These are phyloP conservation scores for Sepiola atlantica DNA, from an alignment of 2,888 invertebrate species.

Conservation along the genomic window DNA sequence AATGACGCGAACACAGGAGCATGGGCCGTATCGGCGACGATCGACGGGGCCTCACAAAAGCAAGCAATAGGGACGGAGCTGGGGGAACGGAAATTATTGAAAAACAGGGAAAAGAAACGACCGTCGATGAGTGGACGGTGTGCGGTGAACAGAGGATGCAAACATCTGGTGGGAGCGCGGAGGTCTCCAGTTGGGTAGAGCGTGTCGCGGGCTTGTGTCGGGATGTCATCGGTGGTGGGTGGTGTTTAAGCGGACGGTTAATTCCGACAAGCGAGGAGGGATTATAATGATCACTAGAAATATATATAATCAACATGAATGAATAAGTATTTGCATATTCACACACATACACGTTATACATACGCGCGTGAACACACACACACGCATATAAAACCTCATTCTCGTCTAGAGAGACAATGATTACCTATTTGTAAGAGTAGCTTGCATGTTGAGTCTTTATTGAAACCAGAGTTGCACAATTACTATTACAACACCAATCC, in stretches of 20 bases:
- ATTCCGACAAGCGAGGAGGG: not conserved
- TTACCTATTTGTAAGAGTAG: too few relatives aligned
- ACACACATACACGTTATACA: too few relatives aligned
- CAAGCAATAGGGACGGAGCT: not conserved
- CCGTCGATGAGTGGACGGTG: too few relatives aligned
- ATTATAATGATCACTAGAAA: not conserved
- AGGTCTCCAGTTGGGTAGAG: not conserved
- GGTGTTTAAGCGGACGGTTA: not conserved
- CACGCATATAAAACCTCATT: too few relatives aligned
- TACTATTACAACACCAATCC: too few relatives aligned
- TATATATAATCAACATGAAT: not conserved
- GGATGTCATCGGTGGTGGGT: not conserved
- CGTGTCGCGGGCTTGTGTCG: not conserved
- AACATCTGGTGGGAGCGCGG: not conserved
- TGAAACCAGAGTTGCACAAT: too few relatives aligned
- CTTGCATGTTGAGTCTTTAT: too few relatives aligned
- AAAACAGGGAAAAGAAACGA: not conserved
- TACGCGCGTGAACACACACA: too few relatives aligned
- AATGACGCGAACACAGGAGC: not conserved
- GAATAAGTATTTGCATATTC: too few relatives aligned
- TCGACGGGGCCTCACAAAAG: not conserved
- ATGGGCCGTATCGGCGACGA: constrained; percentile 32
- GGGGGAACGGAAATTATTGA: constrained; percentile 18
- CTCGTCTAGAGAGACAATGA: too few relatives aligned
- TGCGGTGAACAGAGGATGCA: not conserved